Percentiles rank a stretch among this genome's conserved stretches.
Evolutionary conservation across 23 tunicate genomes (phyloP).

Genomic region (Clavelina lepadiformis): DNA sequence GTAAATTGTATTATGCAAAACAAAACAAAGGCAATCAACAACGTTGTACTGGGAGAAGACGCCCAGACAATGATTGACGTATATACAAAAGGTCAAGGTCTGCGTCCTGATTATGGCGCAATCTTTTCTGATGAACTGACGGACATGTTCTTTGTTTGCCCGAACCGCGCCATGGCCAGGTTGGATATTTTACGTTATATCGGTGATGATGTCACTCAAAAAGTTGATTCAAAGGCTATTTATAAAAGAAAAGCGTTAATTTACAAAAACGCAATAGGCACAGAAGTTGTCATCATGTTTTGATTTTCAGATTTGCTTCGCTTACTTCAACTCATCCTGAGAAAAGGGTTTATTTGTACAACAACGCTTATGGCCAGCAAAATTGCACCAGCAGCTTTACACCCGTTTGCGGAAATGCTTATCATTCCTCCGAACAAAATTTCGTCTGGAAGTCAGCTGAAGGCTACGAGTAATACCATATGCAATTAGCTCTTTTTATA

Average conservation of each 20-base stretch:
- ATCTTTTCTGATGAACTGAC: slow-evolving; percentile 62
- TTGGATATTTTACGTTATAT: no score
- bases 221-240: no score
- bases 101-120: slow-evolving; percentile 25
- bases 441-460: slow-evolving; percentile 66
- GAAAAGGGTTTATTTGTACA: slow-evolving; percentile 25
- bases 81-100: neutral
- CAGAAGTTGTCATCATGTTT: no score
- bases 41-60: slow-evolving; percentile 17
- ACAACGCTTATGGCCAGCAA: slow-evolving; percentile 27
- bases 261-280: no score
- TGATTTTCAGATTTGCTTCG: slow-evolving; percentile 31
- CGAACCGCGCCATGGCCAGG: slow-evolving; percentile 78
- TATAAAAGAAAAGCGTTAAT: no score
- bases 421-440: slow-evolving; percentile 71
- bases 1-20: no score
- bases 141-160: slow-evolving; percentile 74
- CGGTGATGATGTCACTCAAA: no score
- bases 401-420: slow-evolving; percentile 59
- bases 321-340: slow-evolving; percentile 20
- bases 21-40: slow-evolving; percentile 1
- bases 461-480: slow-evolving; percentile 74
- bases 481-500: neutral
- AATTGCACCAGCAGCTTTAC: slow-evolving; percentile 6
- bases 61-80: neutral